A percentile compares a stretch with the other conserved stretches of the same genome.
phyloP scores from a whole-genome alignment of 2,797 vertebrate species.

The Pseudochromis fuscus region DNA sequence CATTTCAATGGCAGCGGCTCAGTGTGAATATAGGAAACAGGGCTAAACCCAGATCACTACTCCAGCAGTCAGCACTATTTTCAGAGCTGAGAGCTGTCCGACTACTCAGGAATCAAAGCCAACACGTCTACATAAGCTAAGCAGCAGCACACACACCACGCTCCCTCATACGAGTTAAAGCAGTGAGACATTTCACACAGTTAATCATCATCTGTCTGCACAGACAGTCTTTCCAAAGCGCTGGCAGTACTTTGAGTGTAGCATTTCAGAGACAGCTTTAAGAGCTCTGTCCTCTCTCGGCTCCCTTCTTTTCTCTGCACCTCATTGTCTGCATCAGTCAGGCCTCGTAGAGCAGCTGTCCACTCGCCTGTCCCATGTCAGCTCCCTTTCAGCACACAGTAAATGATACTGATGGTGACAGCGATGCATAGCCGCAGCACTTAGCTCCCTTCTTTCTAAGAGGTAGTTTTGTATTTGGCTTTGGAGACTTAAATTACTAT shows the following conservation, averaged over 20 bases:
- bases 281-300: conserved; percentile 54
- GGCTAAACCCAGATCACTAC: conserved; percentile 84
- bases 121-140: conserved; percentile 68
- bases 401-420: conserved; percentile 74
- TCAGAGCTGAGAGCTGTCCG: conserved; percentile 72
- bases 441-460: conserved; percentile 29
- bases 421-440: conserved; percentile 51
- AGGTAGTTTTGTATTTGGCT: conserved; percentile 35
- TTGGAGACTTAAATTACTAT: conserved; percentile 4
- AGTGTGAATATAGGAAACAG: conserved; percentile 77
- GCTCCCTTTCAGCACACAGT: conserved; percentile 67
- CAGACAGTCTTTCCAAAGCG: conserved; percentile 44
- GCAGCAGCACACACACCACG: conserved; percentile 52
- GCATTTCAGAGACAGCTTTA: conserved; percentile 65
- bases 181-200: conserved; percentile 66
- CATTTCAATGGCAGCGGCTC: conserved; percentile 70
- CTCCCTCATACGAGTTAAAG: conserved; percentile 57
- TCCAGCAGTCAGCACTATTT: conserved; percentile 79
- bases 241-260: conserved; percentile 55
- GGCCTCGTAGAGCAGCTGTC: conserved; percentile 69
- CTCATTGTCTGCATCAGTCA: conserved; percentile 67
- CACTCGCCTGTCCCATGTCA: conserved; percentile 66
- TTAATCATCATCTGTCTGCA: conserved; percentile 69
- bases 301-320: conserved; percentile 41
- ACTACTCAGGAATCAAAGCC: conserved; percentile 74